Evolutionary conservation across 2,888 invertebrate genomes (phyloP).

Genomic region (Trichogramma evanescens): DNA sequence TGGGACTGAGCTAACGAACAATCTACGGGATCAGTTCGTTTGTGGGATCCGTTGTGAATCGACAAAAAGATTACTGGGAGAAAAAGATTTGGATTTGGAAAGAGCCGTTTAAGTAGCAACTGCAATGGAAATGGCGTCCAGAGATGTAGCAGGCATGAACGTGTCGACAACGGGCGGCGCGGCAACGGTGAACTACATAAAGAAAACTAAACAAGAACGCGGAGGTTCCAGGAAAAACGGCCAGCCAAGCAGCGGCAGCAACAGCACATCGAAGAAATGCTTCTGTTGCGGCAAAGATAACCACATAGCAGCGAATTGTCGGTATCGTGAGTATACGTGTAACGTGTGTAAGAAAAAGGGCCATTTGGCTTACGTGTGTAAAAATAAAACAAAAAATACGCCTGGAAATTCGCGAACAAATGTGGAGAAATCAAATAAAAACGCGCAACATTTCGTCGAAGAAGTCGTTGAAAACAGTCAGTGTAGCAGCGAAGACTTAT

Average conservation of each 20-base stretch:
- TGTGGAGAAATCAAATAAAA: background rate
- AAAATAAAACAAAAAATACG: background rate
- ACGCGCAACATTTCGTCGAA: background rate
- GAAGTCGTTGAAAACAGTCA: background rate
- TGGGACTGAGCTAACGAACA: background rate
- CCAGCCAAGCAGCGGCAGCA: background rate
- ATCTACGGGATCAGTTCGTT: conserved; percentile 5
- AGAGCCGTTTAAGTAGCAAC: background rate
- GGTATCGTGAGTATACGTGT: background rate
- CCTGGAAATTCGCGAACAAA: background rate
- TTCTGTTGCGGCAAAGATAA: background rate
- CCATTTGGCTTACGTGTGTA: background rate
- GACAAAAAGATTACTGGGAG: background rate
- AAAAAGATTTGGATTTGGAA: background rate
- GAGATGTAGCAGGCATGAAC: background rate
- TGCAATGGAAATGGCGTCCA: background rate
- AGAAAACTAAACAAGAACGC: background rate
- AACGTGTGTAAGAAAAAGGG: background rate
- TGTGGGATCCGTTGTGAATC: conserved; percentile 3
- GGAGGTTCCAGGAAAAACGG: background rate
- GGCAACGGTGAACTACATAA: background rate
- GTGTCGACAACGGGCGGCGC: background rate
- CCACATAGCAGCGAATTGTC: background rate
- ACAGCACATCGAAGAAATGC: background rate
- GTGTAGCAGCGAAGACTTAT: background rate